Evolutionary conservation across 2,797 vertebrate genomes (phyloP).

Genomic region (Poecilia gillii): DNA sequence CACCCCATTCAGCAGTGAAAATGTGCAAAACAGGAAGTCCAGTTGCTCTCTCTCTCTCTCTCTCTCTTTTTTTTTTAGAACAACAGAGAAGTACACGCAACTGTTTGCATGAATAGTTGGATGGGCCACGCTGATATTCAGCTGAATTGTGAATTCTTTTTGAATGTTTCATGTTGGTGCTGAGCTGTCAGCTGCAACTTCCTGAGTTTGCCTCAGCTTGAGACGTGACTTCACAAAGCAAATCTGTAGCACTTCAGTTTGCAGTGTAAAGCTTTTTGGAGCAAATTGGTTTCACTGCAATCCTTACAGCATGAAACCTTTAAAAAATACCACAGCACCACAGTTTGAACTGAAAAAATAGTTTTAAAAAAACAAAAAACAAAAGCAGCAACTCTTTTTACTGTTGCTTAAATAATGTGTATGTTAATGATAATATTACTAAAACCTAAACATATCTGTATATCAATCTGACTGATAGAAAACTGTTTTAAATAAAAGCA

Average conservation of each 20-base stretch:
- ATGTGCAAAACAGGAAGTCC: conserved; percentile 75
- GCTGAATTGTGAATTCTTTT: conserved; percentile 57
- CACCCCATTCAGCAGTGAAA: conserved; percentile 46
- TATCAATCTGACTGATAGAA: background rate
- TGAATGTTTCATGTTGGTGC: conserved; percentile 43
- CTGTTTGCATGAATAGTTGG: conserved; percentile 41
- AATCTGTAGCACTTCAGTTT: background rate
- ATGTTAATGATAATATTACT: background rate
- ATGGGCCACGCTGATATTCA: conserved; percentile 41
- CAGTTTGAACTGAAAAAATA: background rate
- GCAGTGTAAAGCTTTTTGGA: background rate
- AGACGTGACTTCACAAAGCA: conserved; percentile 9
- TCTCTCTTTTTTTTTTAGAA: conserved; percentile 26
- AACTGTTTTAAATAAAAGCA: background rate
- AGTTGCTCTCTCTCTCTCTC: conserved; percentile 33
- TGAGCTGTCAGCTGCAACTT: conserved; percentile 61
- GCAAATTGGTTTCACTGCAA: background rate
- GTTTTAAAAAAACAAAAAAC: background rate
- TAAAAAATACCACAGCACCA: background rate
- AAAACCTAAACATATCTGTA: too few relatives aligned
- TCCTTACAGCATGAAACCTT: background rate
- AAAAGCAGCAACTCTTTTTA: background rate
- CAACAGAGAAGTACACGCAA: conserved; percentile 52
- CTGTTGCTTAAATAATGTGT: background rate
- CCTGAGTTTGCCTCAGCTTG: conserved; percentile 49